phyloP scores from a whole-genome alignment of 2,888 invertebrate species.

The Dexiosoma caninum region DNA sequence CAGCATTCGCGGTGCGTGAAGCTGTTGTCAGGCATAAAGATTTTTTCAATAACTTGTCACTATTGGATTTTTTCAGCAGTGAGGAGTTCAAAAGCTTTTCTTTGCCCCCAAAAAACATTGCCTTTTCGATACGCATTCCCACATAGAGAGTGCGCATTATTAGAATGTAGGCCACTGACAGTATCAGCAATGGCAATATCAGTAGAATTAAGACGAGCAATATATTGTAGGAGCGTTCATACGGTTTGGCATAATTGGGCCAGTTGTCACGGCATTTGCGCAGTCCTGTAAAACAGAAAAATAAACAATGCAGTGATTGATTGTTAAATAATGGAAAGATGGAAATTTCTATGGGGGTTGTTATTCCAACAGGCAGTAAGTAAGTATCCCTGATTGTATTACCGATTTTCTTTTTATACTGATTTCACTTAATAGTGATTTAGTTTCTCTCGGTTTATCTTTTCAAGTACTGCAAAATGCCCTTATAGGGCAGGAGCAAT shows the following conservation, averaged over 20 bases:
- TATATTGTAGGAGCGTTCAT: constrained; percentile 82
- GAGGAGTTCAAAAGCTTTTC: constrained; percentile 21
- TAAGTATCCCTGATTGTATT: too few species aligned
- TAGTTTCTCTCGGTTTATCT: too few species aligned
- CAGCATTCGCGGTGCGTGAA: constrained; percentile 38
- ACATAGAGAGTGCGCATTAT: constrained; percentile 77
- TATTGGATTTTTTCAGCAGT: constrained; percentile 8
- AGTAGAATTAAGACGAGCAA: constrained; percentile 82
- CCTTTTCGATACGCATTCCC: constrained; percentile 74
- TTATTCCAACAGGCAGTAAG: too few species aligned
- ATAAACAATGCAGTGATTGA: background rate
- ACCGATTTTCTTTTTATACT: too few species aligned
- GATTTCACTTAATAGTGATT: too few species aligned
- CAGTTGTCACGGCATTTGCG: constrained; percentile 82
- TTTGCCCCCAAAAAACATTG: constrained; percentile 66
- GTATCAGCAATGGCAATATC: constrained; percentile 82
- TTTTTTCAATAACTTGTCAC: constrained; percentile 3
- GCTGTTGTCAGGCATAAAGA: constrained; percentile 43
- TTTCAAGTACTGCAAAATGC: too few species aligned
- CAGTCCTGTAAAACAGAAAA: constrained; percentile 76
- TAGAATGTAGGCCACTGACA: constrained; percentile 82
- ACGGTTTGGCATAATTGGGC: constrained; percentile 78
- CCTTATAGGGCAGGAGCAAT: too few species aligned
- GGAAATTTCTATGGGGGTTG: too few species aligned
- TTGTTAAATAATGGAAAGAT: background rate